Percentiles rank a stretch among this genome's conserved stretches.
Conservation (phyloP, 2,113 vertebrate species). For the Vombatus ursinus region DNA sequence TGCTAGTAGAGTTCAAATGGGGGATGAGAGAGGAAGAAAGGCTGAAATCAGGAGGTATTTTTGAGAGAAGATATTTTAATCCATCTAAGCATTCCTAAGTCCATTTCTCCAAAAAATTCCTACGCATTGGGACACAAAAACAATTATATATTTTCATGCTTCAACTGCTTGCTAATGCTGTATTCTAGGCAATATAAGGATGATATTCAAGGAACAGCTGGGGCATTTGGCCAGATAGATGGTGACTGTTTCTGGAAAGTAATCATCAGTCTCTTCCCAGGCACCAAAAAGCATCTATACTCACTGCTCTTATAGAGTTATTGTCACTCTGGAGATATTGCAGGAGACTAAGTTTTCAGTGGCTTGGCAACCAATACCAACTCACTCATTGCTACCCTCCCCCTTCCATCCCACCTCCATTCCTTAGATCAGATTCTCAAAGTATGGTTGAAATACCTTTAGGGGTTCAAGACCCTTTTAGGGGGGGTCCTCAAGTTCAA, state of each 20-base stretch:
- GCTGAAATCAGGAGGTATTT: neutral
- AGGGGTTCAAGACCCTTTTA: neutral
- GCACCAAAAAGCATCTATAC: neutral
- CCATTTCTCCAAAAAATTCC: neutral
- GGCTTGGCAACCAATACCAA: neutral
- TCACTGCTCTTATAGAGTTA: neutral
- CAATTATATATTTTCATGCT: neutral
- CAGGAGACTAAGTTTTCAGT: neutral
- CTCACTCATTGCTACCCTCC: neutral
- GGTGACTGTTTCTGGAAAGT: neutral
- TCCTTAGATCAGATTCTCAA: neutral
- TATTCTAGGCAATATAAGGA: neutral
- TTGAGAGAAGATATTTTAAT: neutral
- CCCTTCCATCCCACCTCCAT: neutral
- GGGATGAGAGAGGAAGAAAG: neutral
- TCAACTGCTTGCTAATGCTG: neutral
- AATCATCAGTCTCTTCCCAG: neutral
- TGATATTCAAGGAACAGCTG: neutral
- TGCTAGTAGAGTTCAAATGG: neutral
- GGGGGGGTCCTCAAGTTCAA: neutral
- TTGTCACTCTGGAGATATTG: neutral
- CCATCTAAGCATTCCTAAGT: neutral
- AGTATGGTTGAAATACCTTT: neutral
- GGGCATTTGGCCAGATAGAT: neutral
- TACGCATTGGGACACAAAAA: neutral